Conservation (phyloP, 1,140 invertebrate species). For the Drosophila orosa region DNA sequence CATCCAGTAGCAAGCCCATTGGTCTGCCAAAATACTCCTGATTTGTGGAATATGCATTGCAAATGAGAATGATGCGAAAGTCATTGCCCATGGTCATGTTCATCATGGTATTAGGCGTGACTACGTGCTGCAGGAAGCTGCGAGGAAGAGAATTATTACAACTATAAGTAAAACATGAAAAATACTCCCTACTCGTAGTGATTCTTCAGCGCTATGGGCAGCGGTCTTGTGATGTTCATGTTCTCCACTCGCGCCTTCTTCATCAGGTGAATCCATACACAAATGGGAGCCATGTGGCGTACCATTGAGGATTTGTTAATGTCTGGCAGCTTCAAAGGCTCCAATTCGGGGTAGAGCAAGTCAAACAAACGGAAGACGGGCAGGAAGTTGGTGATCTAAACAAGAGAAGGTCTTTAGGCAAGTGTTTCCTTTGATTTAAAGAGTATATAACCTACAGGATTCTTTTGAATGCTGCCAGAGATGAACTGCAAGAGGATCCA, state of each 20-base stretch:
- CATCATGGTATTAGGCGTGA: constrained; percentile 88
- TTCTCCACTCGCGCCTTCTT: constrained; percentile 96
- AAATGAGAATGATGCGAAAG: constrained; percentile 95
- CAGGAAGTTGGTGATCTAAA: constrained; percentile 93
- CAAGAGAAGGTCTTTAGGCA: constrained; percentile 27
- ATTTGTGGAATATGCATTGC: constrained; percentile 97
- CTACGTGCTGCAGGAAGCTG: constrained; percentile 93
- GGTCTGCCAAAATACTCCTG: constrained; percentile 93
- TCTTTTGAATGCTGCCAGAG: constrained; percentile 97
- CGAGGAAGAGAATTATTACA: constrained; percentile 2
- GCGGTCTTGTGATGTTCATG: constrained; percentile 90
- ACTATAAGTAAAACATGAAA: background rate
- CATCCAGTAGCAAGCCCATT: constrained; percentile 95
- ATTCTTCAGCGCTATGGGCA: constrained; percentile 92
- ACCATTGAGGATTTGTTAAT: constrained; percentile 93
- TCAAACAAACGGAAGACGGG: constrained; percentile 96
- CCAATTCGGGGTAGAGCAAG: constrained; percentile 95
- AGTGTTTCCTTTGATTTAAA: background rate
- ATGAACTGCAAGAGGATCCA: constrained; percentile 99
- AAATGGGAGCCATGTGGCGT: constrained; percentile 95
- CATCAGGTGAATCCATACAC: constrained; percentile 97
- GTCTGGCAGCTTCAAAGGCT: constrained; percentile 95
- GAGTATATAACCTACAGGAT: constrained; percentile 87
- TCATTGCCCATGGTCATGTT: constrained; percentile 90
- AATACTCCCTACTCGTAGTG: constrained; percentile 90